phyloP scores from a whole-genome alignment of 2,113 vertebrate species.

The Clarias magur region DNA sequence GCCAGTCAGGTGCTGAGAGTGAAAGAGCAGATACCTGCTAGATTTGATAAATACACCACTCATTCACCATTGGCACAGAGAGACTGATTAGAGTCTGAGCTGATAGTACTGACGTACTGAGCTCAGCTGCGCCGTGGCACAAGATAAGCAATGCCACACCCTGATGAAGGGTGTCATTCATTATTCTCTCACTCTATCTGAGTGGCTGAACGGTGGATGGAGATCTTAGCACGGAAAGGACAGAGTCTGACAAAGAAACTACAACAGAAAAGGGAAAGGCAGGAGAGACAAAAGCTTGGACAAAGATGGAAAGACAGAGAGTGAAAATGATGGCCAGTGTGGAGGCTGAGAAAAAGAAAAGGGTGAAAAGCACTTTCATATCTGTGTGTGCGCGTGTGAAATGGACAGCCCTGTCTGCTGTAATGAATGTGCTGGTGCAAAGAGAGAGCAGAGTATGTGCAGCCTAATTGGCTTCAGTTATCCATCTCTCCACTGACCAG shows the following conservation, averaged over 20 bases:
- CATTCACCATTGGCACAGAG: background rate
- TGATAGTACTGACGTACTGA: background rate
- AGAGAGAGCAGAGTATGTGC: constrained; percentile 46
- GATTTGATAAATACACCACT: constrained; percentile 10
- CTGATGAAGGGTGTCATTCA: constrained; percentile 29
- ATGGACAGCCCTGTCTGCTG: constrained; percentile 49
- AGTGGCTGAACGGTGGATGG: background rate
- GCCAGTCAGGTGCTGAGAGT: background rate
- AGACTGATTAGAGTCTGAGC: background rate
- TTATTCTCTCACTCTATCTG: background rate
- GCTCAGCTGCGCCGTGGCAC: constrained; percentile 21
- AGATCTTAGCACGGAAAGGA: constrained; percentile 3
- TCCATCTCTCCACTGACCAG: constrained; percentile 42
- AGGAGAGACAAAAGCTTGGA: constrained; percentile 9
- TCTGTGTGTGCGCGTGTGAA: constrained; percentile 58
- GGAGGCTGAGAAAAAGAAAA: constrained; percentile 26
- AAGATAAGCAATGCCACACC: background rate
- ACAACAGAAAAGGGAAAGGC: background rate
- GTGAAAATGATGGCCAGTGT: constrained; percentile 11
- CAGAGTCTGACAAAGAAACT: constrained; percentile 20
- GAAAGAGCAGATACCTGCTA: background rate
- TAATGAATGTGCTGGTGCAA: constrained; percentile 56
- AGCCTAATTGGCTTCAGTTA: constrained; percentile 57
- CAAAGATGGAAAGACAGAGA: constrained; percentile 15
- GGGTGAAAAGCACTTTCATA: constrained; percentile 44